Evolutionary conservation across 2,113 vertebrate species (phyloP).

Genomic region (Nymphicus hollandicus): DNA sequence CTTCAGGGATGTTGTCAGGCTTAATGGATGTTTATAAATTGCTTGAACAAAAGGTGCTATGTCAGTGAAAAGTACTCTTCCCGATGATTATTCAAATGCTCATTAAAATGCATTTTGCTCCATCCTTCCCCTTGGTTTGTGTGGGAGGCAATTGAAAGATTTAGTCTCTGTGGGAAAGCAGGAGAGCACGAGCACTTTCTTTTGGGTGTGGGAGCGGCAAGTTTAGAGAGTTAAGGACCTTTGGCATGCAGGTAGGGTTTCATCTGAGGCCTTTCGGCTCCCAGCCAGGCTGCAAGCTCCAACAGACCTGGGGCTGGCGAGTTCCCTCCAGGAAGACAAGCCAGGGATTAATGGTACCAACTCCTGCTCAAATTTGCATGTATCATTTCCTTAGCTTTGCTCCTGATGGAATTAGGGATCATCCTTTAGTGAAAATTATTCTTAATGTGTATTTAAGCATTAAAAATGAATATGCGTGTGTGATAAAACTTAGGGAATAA

Average conservation of each 20-base stretch:
- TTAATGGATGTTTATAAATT: constrained; percentile 35
- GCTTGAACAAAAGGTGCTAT: constrained; percentile 18
- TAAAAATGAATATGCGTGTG: constrained; percentile 52
- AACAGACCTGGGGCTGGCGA: not conserved
- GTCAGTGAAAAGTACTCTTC: constrained; percentile 3
- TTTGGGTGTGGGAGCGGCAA: not conserved
- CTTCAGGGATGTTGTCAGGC: constrained; percentile 3
- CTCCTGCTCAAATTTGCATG: constrained; percentile 10
- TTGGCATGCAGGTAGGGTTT: not conserved
- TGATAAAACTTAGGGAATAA: constrained; percentile 63
- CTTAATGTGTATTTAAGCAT: constrained; percentile 61
- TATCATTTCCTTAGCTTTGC: constrained; percentile 24
- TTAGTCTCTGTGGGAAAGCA: not conserved
- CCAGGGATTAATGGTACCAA: constrained; percentile 1
- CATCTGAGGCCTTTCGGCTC: not conserved
- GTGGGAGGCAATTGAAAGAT: constrained; percentile 28
- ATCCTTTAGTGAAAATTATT: constrained; percentile 44
- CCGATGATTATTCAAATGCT: constrained; percentile 5
- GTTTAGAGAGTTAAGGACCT: not conserved
- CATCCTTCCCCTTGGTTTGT: not conserved
- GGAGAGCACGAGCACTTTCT: not conserved
- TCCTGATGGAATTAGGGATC: constrained; percentile 40
- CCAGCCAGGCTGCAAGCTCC: not conserved
- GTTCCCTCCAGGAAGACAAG: not conserved
- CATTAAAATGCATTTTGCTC: constrained; percentile 21